phyloP scores from a whole-genome alignment of 2,113 vertebrate genomes.

The Naja naja region DNA sequence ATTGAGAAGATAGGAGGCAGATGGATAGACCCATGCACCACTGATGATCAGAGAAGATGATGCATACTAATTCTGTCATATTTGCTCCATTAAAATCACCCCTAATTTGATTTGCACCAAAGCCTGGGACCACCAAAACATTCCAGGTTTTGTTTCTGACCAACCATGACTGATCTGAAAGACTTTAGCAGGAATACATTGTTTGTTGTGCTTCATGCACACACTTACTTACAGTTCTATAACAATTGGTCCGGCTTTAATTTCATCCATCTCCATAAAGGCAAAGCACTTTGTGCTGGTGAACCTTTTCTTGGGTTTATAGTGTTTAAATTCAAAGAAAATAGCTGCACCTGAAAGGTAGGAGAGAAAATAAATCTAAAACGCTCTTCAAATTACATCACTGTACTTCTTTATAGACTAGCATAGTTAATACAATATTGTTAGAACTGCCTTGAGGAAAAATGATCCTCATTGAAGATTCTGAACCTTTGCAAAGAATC shows the following conservation, averaged over 20 bases:
- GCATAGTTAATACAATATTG: not conserved
- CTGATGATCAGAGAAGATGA: not conserved
- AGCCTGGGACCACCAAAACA: not conserved
- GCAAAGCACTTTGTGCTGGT: conserved; percentile 99
- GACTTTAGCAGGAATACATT: not conserved
- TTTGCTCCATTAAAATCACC: not conserved
- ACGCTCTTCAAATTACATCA: not conserved
- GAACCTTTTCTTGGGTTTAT: conserved; percentile 97
- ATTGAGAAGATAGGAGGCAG: not conserved
- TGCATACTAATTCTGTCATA: not conserved
- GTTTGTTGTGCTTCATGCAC: not conserved
- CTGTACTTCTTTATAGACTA: not conserved
- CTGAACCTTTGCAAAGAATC: not conserved
- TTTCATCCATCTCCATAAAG: conserved; percentile 99
- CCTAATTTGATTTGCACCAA: not conserved
- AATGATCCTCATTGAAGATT: not conserved
- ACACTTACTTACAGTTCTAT: conserved; percentile 91
- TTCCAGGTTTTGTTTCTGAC: not conserved
- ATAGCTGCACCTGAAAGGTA: conserved; percentile 86
- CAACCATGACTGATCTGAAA: not conserved
- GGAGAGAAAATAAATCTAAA: not conserved
- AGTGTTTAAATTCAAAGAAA: conserved; percentile 99
- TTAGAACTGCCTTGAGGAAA: not conserved
- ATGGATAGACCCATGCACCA: not conserved
- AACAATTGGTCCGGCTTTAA: conserved; percentile 91